Base-by-base conservation (phyloP, 2,888 invertebrate genomes). In the Temnothorax ravouxi region DNA sequence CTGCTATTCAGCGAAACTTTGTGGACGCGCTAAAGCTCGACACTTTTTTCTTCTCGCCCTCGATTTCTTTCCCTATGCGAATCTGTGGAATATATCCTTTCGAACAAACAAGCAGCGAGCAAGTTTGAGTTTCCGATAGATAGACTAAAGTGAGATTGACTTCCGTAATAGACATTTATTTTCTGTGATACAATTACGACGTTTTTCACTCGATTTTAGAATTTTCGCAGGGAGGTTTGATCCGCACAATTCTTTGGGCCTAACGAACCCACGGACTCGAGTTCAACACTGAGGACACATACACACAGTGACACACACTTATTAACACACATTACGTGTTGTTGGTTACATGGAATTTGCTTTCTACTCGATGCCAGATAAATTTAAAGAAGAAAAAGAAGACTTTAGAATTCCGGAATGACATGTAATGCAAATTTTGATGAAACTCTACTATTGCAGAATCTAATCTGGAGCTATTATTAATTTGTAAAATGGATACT, bases 1-100 rank as follows among this genome's bases (percentile, higher is more conserved):
- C 56, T 74, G 47, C 83, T 85, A 90, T 89, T 89, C 88, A 85
- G 62, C 87, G 83, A 84, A 89, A 88, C 88, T 81, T 76, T 34
- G 66, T 25, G 69, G 13, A 77, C 69, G 9, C 67, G 54, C 29
- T 47, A 18, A 79, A 83, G 52, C 67, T 52, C 13, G 44, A 75
- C 61, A 80, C 80, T 88, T 88, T 86, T 86, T 59, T 81, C 69
- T 75, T 29, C 56, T 75, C 29, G 75, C 41, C 72, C 61, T 41
- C 71, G 50, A 79, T 82, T 61, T 72, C 41, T 64, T 54, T 66
- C 54, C 29, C 67, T 71, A 62, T 41, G 69, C 38, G 69, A 61
- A 47, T 77, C 75, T 18, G 13, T 41, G 71, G 52, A 38, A 41
- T n/a, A n/a, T n/a, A n/a, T 72, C 13, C 29, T 29, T 44, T 6